Percentiles rank a stretch among this genome's conserved stretches.
Evolutionary conservation across 2,113 vertebrate species (phyloP).

Genomic region (Boleophthalmus pectinirostris): DNA sequence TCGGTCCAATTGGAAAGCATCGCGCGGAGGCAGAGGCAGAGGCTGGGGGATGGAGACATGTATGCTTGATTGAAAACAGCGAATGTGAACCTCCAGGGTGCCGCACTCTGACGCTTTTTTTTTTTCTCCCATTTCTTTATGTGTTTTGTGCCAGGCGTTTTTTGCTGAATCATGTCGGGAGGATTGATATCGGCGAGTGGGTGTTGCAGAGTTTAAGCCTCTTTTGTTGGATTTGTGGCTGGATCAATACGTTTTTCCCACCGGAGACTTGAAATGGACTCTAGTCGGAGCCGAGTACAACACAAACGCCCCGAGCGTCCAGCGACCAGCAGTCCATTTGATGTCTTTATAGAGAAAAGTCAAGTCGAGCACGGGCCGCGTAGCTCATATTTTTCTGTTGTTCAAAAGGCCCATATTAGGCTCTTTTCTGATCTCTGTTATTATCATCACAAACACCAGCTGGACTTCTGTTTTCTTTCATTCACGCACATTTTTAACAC

Average conservation of each 20-base stretch:
- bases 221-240: slow-evolving; percentile 64
- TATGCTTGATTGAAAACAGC: slow-evolving; percentile 59
- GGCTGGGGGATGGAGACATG: slow-evolving; percentile 34
- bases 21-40: neutral
- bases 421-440: too few relatives aligned
- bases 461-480: too few relatives aligned
- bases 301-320: slow-evolving; percentile 13
- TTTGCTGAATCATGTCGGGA: slow-evolving; percentile 54
- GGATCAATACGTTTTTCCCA: slow-evolving; percentile 55
- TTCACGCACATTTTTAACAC: too few relatives aligned
- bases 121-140: slow-evolving; percentile 8
- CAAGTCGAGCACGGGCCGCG: neutral
- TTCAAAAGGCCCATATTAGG: too few relatives aligned
- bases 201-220: slow-evolving; percentile 56
- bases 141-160: slow-evolving; percentile 24
- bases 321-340: slow-evolving; percentile 2
- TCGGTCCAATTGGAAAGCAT: slow-evolving; percentile 50
- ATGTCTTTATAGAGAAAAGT: slow-evolving; percentile 15
- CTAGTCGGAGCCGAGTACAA: slow-evolving; percentile 42
- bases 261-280: slow-evolving; percentile 55
- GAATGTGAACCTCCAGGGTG: slow-evolving; percentile 34
- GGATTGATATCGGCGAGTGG: slow-evolving; percentile 56
- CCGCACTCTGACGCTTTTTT: slow-evolving; percentile 7
- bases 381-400: neutral
- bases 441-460: too few relatives aligned